Conservation (phyloP, 2,797 vertebrate species). For the Serranus cabrilla region DNA sequence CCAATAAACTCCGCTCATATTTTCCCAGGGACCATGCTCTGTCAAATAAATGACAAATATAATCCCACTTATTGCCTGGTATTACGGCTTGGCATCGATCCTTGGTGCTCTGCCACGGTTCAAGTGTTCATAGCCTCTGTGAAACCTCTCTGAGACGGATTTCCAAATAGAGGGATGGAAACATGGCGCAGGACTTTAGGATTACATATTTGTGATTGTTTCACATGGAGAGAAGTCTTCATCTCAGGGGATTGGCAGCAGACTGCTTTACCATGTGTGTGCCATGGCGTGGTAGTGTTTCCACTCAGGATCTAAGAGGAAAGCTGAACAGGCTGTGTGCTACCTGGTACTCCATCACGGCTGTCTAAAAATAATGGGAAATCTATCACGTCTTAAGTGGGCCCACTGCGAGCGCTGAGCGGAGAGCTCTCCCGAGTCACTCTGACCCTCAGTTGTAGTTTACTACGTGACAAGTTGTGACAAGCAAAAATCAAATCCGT, state of each 20-base stretch:
- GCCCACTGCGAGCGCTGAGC: slow-evolving; percentile 43
- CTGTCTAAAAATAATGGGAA: slow-evolving; percentile 76
- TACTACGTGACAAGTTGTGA: slow-evolving; percentile 36
- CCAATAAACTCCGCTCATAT: slow-evolving; percentile 69
- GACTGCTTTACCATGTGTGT: slow-evolving; percentile 40
- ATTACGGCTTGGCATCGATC: slow-evolving; percentile 71
- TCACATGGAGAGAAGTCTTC: slow-evolving; percentile 60
- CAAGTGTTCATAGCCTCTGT: slow-evolving; percentile 55
- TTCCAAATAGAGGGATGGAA: slow-evolving; percentile 60
- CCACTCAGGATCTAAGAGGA: slow-evolving; percentile 49
- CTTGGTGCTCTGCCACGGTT: slow-evolving; percentile 63
- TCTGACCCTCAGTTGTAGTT: slow-evolving; percentile 58
- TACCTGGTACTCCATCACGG: slow-evolving; percentile 71
- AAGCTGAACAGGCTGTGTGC: slow-evolving; percentile 47
- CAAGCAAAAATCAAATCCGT: slow-evolving; percentile 32
- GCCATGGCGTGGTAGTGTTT: slow-evolving; percentile 43
- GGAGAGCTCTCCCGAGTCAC: slow-evolving; percentile 50
- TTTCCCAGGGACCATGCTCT: slow-evolving; percentile 69
- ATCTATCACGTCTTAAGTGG: slow-evolving; percentile 77
- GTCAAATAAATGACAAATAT: slow-evolving; percentile 75
- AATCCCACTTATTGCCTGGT: slow-evolving; percentile 67
- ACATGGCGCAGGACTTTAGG: slow-evolving; percentile 44
- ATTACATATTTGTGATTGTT: slow-evolving; percentile 72
- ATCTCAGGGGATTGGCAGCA: slow-evolving; percentile 53
- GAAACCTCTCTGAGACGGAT: slow-evolving; percentile 51